Evolutionary conservation across 92 coral and sea anemone species (phyloP).

Genomic region (Diadumene lineata): DNA sequence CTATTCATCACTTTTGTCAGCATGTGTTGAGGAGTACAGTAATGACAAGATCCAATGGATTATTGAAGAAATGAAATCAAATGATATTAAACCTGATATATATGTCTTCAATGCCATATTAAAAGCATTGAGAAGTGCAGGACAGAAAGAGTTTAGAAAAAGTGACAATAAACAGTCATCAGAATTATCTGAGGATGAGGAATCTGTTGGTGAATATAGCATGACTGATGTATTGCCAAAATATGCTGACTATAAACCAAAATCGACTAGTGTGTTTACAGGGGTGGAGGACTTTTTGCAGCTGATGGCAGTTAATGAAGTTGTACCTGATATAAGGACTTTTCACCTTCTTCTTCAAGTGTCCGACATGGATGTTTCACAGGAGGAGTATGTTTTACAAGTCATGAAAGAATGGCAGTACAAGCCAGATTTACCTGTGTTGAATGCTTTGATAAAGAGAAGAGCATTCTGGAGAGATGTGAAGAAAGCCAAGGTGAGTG

Average conservation of each 20-base stretch:
- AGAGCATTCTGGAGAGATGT: slow-evolving; percentile 52
- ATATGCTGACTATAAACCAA: neutral
- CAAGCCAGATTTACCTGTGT: slow-evolving; percentile 64
- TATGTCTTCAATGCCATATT: slow-evolving; percentile 65
- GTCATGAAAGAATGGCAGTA: slow-evolving; percentile 67
- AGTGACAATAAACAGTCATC: neutral
- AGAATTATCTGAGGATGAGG: slow-evolving; percentile 1
- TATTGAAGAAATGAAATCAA: slow-evolving; percentile 70
- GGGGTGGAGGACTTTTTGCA: slow-evolving; percentile 72
- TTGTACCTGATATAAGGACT: slow-evolving; percentile 77
- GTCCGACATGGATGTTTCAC: slow-evolving; percentile 28
- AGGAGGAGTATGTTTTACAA: slow-evolving; percentile 55
- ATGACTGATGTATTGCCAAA: slow-evolving; percentile 3
- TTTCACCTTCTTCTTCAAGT: slow-evolving; percentile 71
- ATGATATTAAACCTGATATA: slow-evolving; percentile 64
- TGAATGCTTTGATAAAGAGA: slow-evolving; percentile 61
- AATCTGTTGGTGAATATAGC: neutral
- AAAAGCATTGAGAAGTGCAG: slow-evolving; percentile 61
- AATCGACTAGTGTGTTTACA: slow-evolving; percentile 34
- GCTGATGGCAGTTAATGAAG: slow-evolving; percentile 78
- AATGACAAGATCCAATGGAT: slow-evolving; percentile 52
- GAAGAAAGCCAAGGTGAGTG: slow-evolving; percentile 56
- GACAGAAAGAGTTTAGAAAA: neutral
- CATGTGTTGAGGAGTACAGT: slow-evolving; percentile 58
- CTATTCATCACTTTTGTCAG: slow-evolving; percentile 61